A percentile compares a stretch with the other conserved stretches of the same genome.
Conservation (phyloP, 2,797 vertebrate genomes). For the Peromyscus attwateri region DNA sequence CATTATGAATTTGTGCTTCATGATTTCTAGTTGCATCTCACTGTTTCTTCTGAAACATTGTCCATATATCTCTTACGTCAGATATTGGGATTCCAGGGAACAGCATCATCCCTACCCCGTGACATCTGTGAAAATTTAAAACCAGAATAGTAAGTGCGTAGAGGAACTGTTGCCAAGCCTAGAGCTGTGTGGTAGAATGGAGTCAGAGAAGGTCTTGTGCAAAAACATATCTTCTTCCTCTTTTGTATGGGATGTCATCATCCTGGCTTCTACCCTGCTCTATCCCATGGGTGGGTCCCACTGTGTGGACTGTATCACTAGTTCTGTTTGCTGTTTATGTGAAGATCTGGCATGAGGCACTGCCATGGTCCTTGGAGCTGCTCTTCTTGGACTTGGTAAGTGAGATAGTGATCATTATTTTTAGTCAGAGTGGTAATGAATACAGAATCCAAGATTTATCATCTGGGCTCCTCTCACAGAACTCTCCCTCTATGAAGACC, state of each 20-base stretch:
- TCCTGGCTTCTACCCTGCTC: too few species aligned
- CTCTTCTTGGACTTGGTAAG: neutral
- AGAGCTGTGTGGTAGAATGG: neutral
- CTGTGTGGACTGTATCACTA: accelerated
- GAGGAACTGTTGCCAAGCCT: neutral
- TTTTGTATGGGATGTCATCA: too few species aligned
- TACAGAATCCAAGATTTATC: neutral
- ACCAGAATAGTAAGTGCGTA: neutral
- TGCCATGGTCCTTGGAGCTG: neutral
- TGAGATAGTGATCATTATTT: too few species aligned
- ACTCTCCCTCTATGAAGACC: neutral
- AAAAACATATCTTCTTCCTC: neutral
- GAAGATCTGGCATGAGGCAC: neutral
- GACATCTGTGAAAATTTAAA: neutral
- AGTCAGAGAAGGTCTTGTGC: neutral
- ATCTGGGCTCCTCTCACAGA: too few species aligned
- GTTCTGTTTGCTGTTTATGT: accelerated
- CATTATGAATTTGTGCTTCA: too few species aligned
- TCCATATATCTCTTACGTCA: accelerated
- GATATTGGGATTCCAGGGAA: too few species aligned
- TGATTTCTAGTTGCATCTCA: neutral
- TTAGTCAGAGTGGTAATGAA: neutral
- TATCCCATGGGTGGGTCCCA: neutral
- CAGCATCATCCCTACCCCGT: accelerated
- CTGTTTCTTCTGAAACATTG: neutral